phyloP scores from a whole-genome alignment of 2,113 vertebrate species.

The Anolis carolinensis region DNA sequence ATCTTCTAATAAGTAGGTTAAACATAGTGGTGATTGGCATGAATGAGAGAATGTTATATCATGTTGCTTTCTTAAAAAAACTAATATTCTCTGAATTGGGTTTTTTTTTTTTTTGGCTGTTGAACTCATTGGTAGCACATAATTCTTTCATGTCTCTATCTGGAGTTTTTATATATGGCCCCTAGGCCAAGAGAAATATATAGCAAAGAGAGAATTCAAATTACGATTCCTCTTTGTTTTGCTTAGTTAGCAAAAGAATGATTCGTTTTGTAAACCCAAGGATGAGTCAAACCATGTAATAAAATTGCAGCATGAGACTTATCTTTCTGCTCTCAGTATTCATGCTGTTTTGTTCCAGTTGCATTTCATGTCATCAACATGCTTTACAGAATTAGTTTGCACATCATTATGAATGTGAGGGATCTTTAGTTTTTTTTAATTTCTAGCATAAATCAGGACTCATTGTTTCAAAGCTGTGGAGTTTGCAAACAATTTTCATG shows the following conservation, averaged over 20 bases:
- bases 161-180: background rate
- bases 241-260: background rate
- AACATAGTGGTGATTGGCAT: background rate
- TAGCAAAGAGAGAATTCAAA: background rate
- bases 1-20: background rate
- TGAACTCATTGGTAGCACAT: background rate
- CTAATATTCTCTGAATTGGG: background rate
- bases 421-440: background rate
- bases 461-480: background rate
- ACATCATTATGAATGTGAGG: background rate
- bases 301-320: background rate
- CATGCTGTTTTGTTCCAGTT: background rate
- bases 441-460: background rate
- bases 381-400: background rate
- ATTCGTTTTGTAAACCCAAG: background rate
- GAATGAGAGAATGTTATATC: slow-evolving; percentile 3
- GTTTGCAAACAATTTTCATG: background rate
- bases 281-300: background rate
- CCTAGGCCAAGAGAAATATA: background rate
- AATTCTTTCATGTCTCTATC: background rate
- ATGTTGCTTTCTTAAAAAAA: background rate
- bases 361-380: background rate
- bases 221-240: background rate
- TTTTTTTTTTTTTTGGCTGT: background rate
- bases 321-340: background rate